Percentiles rank a stretch among this genome's conserved stretches.
Conservation (phyloP, 1,140 invertebrate species). For the Argopecten irradians region DNA sequence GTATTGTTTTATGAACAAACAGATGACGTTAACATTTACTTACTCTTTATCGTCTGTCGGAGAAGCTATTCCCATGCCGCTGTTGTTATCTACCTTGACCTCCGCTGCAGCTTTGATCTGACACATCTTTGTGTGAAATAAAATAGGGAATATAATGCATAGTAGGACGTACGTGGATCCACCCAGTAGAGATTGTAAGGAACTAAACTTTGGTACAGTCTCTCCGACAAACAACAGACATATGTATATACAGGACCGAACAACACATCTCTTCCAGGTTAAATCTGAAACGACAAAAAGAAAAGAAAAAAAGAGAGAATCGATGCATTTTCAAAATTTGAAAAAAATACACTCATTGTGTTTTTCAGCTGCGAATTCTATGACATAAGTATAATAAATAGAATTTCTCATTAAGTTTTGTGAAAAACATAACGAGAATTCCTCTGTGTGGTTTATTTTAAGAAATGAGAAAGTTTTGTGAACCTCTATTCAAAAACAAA, state of each 20-base stretch:
- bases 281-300: background rate
- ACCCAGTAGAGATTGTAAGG: background rate
- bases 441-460: too few relatives aligned
- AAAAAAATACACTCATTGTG: too few relatives aligned
- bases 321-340: too few relatives aligned
- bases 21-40: background rate
- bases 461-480: too few relatives aligned
- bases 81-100: background rate
- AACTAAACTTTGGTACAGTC: background rate
- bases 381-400: too few relatives aligned
- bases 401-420: too few relatives aligned
- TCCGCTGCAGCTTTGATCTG: background rate
- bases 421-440: too few relatives aligned
- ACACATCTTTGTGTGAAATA: background rate
- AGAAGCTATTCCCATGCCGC: background rate
- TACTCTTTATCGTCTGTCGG: background rate
- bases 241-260: background rate
- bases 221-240: background rate
- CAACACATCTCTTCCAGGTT: background rate
- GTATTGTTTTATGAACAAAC: too few relatives aligned
- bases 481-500: too few relatives aligned
- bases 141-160: background rate
- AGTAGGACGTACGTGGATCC: background rate
- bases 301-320: too few relatives aligned
- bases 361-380: too few relatives aligned